phyloP scores from a whole-genome alignment of 2,113 vertebrate species.

The Myotis brandtii region DNA sequence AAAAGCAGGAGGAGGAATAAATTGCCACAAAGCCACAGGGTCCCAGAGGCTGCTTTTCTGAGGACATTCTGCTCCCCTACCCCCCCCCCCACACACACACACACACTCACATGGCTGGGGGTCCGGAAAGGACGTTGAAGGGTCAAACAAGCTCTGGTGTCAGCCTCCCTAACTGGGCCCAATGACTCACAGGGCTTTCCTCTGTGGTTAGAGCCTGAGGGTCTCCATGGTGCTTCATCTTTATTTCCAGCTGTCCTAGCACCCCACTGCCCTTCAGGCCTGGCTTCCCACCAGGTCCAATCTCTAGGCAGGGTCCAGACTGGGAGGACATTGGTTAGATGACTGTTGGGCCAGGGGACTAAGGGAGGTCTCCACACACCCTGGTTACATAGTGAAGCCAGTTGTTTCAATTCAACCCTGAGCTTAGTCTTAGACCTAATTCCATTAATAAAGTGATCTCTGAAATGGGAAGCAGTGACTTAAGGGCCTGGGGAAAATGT shows the following conservation, averaged over 20 bases:
- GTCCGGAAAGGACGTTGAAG: conserved; percentile 35
- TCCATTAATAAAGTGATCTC: background rate
- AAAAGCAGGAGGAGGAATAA: conserved; percentile 71
- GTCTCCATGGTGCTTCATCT: background rate
- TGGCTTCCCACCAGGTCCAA: background rate
- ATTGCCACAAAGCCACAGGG: conserved; percentile 74
- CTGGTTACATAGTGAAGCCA: background rate
- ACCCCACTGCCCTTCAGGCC: background rate
- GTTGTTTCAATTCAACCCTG: background rate
- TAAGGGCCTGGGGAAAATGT: background rate
- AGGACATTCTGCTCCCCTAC: background rate
- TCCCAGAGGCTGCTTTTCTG: conserved; percentile 48
- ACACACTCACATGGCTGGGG: conserved; percentile 34
- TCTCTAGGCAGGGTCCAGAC: background rate
- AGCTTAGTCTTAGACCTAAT: background rate
- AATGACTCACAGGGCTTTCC: background rate
- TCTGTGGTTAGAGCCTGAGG: background rate
- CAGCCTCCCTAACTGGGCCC: background rate
- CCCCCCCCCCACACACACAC: background rate
- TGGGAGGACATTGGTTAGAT: background rate
- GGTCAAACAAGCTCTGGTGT: background rate
- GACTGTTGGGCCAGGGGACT: background rate
- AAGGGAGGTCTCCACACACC: background rate
- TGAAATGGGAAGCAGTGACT: background rate
- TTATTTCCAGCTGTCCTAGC: background rate